Percentiles rank a stretch among this genome's conserved stretches.
phyloP scores from a whole-genome alignment of 2,113 vertebrate genomes.

The Melanocharis versteri region DNA sequence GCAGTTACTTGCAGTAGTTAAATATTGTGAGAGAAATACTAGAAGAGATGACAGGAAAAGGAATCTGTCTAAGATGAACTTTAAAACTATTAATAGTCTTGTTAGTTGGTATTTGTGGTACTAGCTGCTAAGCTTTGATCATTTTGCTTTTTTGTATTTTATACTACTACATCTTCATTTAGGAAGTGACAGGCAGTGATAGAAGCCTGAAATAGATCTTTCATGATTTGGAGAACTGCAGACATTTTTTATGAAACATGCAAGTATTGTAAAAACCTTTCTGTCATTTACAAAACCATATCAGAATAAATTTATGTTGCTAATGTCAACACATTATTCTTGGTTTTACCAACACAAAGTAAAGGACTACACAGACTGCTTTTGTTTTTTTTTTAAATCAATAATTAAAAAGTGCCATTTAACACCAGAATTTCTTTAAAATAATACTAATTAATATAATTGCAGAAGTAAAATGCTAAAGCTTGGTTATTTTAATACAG shows the following conservation, averaged over 20 bases:
- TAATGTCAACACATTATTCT: background rate
- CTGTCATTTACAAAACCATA: background rate
- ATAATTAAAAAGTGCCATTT: background rate
- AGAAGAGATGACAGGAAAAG: background rate
- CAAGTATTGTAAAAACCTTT: background rate
- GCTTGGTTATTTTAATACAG: background rate
- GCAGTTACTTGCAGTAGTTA: background rate
- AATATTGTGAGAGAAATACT: background rate
- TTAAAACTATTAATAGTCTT: slow-evolving; percentile 11
- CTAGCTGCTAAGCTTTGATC: slow-evolving; percentile 12
- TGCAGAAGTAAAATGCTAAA: background rate
- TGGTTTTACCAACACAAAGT: background rate
- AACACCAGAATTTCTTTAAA: background rate
- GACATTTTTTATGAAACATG: background rate
- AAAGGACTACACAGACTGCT: background rate
- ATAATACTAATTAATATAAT: background rate
- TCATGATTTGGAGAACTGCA: background rate
- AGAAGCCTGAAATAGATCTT: background rate
- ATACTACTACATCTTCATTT: slow-evolving; percentile 12
- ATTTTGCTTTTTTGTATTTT: slow-evolving; percentile 1
- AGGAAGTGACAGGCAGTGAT: slow-evolving; percentile 9
- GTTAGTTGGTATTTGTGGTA: background rate
- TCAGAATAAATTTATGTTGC: background rate
- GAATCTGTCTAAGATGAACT: background rate
- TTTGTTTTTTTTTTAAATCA: background rate